Base-by-base conservation (phyloP, 2,888 invertebrate genomes). In the Drosophila cognata region DNA sequence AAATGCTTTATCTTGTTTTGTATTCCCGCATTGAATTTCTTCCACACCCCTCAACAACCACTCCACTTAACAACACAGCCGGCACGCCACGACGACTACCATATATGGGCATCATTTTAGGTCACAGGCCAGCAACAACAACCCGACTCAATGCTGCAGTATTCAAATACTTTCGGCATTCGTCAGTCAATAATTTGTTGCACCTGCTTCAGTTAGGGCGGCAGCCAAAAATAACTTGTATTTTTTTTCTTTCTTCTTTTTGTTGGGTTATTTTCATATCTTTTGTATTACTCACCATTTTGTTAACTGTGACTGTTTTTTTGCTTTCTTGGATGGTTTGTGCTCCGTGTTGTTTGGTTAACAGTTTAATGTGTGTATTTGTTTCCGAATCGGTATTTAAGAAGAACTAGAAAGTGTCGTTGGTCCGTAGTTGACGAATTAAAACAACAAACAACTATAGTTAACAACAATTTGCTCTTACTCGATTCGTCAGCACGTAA, bases 261-360 rank as follows among this genome's bases (percentile, higher is more conserved):
- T 41, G 51, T 65, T 46, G 13, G 36, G 56, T 72, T 78, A 51
- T 68, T 38, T 57, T 71, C 64, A 72, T 78, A 72, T 79, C 75
- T 64, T 36, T 57, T 55, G 72, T 75, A 86, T 86, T 86, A 86
- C 85, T 86, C 85, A 86, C 85, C 85, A 86, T 86, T 89, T 88
- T 86, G 75, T 60, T 67, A 58, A 77, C 71, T 71, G 61, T 71
- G 60, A 64, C 63, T 80, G 67, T 66, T 70, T 65, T 67, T 60
- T 58, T 50, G 66, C 50, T 57, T 70, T 79, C 31, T 66, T 56
- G 53, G 11, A 25, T 67, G 21, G 7, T 55, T 55, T 55, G 35
- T 21, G 16, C 29, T 35, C 38, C 13, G 13, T 38, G 21, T 29
- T 60, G 31, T 36, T 13, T 38, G 28, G 11, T 6, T 69, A 33